A percentile compares a stretch with the other conserved stretches of the same genome.
Evolutionary conservation across 2,888 invertebrate genomes (phyloP).

Genomic region (Dermolepida albohirtum): DNA sequence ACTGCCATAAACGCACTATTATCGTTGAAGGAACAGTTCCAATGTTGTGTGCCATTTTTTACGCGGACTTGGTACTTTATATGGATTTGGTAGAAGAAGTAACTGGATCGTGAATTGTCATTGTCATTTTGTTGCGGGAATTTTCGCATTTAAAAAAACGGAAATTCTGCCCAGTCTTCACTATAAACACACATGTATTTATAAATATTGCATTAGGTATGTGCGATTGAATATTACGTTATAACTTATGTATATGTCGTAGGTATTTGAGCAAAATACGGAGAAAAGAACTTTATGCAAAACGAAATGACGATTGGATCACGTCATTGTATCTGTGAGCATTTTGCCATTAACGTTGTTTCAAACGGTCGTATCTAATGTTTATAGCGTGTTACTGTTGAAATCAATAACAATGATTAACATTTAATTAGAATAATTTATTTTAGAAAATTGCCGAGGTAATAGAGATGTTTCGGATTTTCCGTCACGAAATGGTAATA

Average conservation of each 20-base stretch:
- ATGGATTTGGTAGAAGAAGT: slow-evolving; percentile 21
- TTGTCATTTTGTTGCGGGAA: slow-evolving; percentile 19
- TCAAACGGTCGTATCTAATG: neutral
- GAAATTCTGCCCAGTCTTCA: slow-evolving; percentile 11
- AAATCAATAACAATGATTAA: slow-evolving; percentile 11
- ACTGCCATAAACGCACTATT: too few relatives aligned
- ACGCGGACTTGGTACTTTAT: slow-evolving; percentile 9
- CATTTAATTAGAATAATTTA: slow-evolving; percentile 38
- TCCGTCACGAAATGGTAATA: too few relatives aligned
- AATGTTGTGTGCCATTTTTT: slow-evolving; percentile 10
- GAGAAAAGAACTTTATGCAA: slow-evolving; percentile 5
- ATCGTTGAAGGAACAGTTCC: neutral
- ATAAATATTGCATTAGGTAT: slow-evolving; percentile 4
- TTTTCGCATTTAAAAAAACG: slow-evolving; percentile 15
- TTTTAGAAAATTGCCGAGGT: slow-evolving; percentile 29
- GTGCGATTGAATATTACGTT: neutral
- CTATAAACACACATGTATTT: slow-evolving; percentile 9
- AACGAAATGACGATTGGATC: slow-evolving; percentile 31
- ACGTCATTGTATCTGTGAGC: slow-evolving; percentile 42
- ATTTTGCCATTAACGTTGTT: slow-evolving; percentile 18
- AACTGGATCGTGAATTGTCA: slow-evolving; percentile 22
- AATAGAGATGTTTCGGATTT: slow-evolving; percentile 1
- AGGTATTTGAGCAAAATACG: neutral
- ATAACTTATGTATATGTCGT: too few relatives aligned
- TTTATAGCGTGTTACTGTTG: slow-evolving; percentile 10